phyloP scores from a whole-genome alignment of 2,797 vertebrate species.

The Lycodopsis pacificus region DNA sequence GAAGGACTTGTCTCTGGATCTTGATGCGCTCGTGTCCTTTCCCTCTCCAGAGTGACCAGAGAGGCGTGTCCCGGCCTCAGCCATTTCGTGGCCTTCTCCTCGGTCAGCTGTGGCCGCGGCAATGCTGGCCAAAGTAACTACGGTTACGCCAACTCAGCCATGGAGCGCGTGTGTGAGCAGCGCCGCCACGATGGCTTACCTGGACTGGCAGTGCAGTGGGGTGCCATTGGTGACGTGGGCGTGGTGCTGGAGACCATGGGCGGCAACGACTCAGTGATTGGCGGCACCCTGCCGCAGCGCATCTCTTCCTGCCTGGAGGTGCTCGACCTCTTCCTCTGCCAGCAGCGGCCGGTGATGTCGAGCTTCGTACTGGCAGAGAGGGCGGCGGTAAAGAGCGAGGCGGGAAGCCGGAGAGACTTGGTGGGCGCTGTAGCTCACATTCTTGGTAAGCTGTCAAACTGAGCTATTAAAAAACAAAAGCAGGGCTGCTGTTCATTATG shows the following conservation, averaged over 20 bases:
- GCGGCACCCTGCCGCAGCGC: slow-evolving; percentile 93
- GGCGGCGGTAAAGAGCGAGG: slow-evolving; percentile 73
- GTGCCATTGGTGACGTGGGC: slow-evolving; percentile 96
- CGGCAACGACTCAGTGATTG: slow-evolving; percentile 87
- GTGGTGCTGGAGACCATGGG: slow-evolving; percentile 91
- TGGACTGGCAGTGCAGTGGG: slow-evolving; percentile 95
- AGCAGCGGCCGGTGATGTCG: slow-evolving; percentile 89
- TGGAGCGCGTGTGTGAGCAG: slow-evolving; percentile 97
- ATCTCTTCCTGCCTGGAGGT: slow-evolving; percentile 94
- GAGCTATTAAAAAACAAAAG: no score
- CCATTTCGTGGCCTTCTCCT: slow-evolving; percentile 96
- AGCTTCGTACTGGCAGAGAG: slow-evolving; percentile 96
- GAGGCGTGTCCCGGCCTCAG: slow-evolving; percentile 90
- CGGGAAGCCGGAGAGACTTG: slow-evolving; percentile 83
- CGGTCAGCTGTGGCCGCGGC: slow-evolving; percentile 96
- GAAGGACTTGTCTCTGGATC: background rate
- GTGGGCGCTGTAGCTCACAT: slow-evolving; percentile 93
- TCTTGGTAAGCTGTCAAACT: slow-evolving; percentile 85
- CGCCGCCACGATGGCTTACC: slow-evolving; percentile 88
- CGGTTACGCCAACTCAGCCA: slow-evolving; percentile 95
- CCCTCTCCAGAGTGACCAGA: slow-evolving; percentile 87
- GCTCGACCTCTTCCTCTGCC: slow-evolving; percentile 92
- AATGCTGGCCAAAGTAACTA: slow-evolving; percentile 97
- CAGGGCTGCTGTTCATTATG: no score
- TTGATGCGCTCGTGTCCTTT: background rate